Percentiles rank a stretch among this genome's conserved stretches.
These are phyloP conservation scores for Thalassophryne amazonica DNA, from an alignment of 2,797 vertebrate genomes.

Conservation along the genomic window DNA sequence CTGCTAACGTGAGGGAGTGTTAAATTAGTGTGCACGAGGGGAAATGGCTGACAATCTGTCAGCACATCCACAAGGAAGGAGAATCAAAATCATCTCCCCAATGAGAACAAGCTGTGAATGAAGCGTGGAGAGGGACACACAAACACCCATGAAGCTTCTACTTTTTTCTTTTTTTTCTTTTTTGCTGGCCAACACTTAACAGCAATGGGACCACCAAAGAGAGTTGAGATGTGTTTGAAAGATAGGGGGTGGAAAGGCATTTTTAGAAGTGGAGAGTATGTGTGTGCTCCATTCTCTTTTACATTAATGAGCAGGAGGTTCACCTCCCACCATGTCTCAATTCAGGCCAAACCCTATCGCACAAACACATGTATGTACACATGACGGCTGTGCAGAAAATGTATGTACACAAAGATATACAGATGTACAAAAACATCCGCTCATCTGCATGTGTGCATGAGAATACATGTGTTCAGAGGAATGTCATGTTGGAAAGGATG, in stretches of 20 bases:
- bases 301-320: slow-evolving; percentile 5
- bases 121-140: not conserved
- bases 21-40: not conserved
- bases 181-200: slow-evolving; percentile 12
- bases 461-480: too few species aligned
- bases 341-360: too few species aligned
- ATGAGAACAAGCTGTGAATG: slow-evolving; percentile 45
- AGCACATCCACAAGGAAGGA: slow-evolving; percentile 19
- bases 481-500: too few species aligned
- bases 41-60: slow-evolving; percentile 44
- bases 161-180: too few species aligned
- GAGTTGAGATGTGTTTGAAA: slow-evolving; percentile 38
- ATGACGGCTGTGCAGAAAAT: too few species aligned
- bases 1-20: not conserved
- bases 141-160: slow-evolving; percentile 18
- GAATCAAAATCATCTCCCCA: slow-evolving; percentile 18
- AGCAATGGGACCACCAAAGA: slow-evolving; percentile 29
- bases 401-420: too few species aligned
- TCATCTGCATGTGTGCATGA: too few species aligned
- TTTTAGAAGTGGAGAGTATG: slow-evolving; percentile 52
- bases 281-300: slow-evolving; percentile 28
- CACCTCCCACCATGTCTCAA: not conserved
- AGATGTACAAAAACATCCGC: too few species aligned
- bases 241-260: slow-evolving; percentile 18
- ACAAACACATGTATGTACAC: too few species aligned